Evolutionary conservation across 1,140 invertebrate species (phyloP).

Genomic region (Oscheius sp.): DNA sequence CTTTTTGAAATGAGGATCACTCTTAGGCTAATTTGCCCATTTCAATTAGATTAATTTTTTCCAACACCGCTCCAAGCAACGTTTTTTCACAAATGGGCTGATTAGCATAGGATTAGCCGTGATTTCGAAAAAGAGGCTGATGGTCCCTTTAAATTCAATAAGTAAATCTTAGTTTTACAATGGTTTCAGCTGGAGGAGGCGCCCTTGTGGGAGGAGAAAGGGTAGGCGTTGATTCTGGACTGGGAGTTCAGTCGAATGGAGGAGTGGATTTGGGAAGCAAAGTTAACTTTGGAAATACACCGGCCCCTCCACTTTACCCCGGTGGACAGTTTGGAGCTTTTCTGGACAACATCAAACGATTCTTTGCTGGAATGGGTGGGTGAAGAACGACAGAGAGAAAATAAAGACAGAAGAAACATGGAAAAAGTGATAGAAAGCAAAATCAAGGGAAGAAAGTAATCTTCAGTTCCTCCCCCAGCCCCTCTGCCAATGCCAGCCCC

Average conservation of each 20-base stretch:
- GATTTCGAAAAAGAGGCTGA: no score
- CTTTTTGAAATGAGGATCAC: no score
- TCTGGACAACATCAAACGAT: constrained; percentile 22
- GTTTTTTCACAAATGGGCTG: no score
- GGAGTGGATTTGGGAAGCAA: constrained; percentile 35
- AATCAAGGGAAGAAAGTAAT: no score
- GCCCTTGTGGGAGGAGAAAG: constrained; percentile 33
- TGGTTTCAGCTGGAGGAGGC: constrained; percentile 31
- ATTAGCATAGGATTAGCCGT: no score
- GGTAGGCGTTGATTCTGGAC: constrained; percentile 34
- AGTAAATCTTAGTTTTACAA: neutral
- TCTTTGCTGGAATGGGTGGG: constrained; percentile 11
- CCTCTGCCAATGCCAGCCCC: neutral
- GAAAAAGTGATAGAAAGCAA: no score
- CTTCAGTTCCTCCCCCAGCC: neutral
- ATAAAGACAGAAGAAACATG: neutral
- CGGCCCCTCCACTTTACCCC: constrained; percentile 8
- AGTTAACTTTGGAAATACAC: constrained; percentile 30
- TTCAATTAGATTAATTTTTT: no score
- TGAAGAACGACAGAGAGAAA: neutral
- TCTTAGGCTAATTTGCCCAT: no score
- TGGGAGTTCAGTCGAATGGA: constrained; percentile 25
- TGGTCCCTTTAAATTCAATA: no score
- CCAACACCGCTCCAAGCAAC: no score
- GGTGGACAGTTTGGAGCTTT: constrained; percentile 25